Evolutionary conservation across 2,797 vertebrate species (phyloP).

Genomic region (Lemur catta): DNA sequence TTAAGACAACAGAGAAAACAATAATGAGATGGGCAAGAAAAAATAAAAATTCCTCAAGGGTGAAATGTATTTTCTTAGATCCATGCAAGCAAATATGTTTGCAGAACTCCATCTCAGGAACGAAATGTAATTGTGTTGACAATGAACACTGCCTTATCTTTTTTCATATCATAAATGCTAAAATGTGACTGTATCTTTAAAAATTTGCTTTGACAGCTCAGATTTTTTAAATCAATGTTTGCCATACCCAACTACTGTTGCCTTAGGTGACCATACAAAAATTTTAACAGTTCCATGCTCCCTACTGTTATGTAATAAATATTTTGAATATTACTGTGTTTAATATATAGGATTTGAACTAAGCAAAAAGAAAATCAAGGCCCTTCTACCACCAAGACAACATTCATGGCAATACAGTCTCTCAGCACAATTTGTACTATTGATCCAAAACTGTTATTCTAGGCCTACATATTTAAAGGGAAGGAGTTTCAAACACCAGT

Average conservation of each 20-base stretch:
- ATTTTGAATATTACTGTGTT: not conserved
- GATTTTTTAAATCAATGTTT: constrained; percentile 4
- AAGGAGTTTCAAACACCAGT: not conserved
- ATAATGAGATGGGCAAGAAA: not conserved
- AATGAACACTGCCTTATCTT: not conserved
- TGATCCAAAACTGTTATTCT: not conserved
- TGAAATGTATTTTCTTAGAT: constrained; percentile 39
- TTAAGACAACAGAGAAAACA: constrained; percentile 18
- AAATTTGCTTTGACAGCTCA: constrained; percentile 40
- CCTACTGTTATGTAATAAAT: not conserved
- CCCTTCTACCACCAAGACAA: not conserved
- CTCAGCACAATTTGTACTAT: not conserved
- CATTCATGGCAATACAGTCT: not conserved
- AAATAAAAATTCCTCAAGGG: not conserved
- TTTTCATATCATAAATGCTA: not conserved
- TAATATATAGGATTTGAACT: not conserved
- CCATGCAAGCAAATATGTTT: not conserved
- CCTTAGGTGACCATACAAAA: not conserved
- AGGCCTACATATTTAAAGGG: not conserved
- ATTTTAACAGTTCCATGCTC: not conserved
- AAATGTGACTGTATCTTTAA: not conserved
- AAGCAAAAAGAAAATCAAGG: constrained; percentile 4
- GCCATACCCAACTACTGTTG: not conserved
- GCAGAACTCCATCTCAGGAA: not conserved
- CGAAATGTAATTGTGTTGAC: constrained; percentile 22